Evolutionary conservation across 1,140 invertebrate species (phyloP), one percentile per base, ranked within the genome.

Genomic region (Anastrepha obliqua): DNA sequence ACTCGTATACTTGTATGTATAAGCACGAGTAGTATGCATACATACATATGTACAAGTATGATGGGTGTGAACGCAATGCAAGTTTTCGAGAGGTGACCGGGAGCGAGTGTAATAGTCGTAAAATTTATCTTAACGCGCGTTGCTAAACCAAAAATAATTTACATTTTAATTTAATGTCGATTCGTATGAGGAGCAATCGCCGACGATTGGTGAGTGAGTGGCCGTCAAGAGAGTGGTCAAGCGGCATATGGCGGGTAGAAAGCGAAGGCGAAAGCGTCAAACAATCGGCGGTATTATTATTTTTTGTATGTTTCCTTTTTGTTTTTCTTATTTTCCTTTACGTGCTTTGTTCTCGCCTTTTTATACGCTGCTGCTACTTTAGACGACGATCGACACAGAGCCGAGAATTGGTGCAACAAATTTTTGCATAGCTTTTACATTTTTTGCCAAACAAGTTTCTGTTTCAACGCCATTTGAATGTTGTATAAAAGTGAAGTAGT

Each of bases 101-200:
- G 74, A 81, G 74, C 74, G 74, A 81, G 74, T 55, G 74, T 47
- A 58, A 58, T 11, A 55, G 47, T 81, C 74, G 74, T 81, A 81
- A 81, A 81, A 81, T 81, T 81, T 81, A 81, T 81, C 74, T 81
- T 81, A 81, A 81, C 74, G 44, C 47, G 44, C n/a, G 9, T 81
- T 81, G 74, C 74, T 81, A 81, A 81, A 81, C 51, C 74, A 81
- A 81, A 81, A 55, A 81, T n/a, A 81, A 81, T 81, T 81, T 81
- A 81, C 74, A 81, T 81, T 58, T 81, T 81, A 81, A 81, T 81
- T 81, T 81, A 81, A 81, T 81, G 74, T 51, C 74, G 47, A 55
- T 81, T 81, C 42, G 51, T 55, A 17, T 20, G 74, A 9, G 47
- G 74, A 47, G n/a, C n/a, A 62, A 13, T 13, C 5, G 60, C 29